A percentile compares a stretch with the other conserved stretches of the same genome.
phyloP scores from a whole-genome alignment of 2,888 invertebrate species.

The Dorcus parallelipipedus region DNA sequence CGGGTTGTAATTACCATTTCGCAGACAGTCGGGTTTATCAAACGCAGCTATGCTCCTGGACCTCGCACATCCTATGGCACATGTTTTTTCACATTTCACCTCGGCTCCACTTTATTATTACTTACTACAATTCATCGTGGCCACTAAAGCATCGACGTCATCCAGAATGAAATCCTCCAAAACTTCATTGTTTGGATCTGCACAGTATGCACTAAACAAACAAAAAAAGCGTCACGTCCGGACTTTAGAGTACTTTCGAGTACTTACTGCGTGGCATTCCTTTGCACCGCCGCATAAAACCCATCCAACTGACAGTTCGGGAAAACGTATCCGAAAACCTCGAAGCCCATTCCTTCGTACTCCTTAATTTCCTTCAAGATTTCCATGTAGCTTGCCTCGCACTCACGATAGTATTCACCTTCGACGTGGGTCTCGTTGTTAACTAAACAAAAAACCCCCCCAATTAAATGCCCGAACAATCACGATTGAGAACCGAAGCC shows the following conservation, averaged over 20 bases:
- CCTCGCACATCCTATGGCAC: slow-evolving; percentile 59
- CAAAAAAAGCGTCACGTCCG: background rate
- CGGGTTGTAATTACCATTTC: slow-evolving; percentile 61
- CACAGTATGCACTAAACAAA: slow-evolving; percentile 55
- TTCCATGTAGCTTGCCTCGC: slow-evolving; percentile 43
- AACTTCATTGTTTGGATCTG: slow-evolving; percentile 54
- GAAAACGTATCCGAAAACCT: slow-evolving; percentile 39
- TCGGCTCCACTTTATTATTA: slow-evolving; percentile 19
- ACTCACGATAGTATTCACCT: slow-evolving; percentile 45
- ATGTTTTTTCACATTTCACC: too few relatives aligned
- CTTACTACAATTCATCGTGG: slow-evolving; percentile 63
- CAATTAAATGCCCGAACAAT: background rate
- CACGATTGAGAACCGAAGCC: background rate
- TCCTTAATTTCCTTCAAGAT: slow-evolving; percentile 37
- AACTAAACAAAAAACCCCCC: slow-evolving; percentile 34
- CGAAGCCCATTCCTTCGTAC: slow-evolving; percentile 36
- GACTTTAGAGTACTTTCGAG: background rate
- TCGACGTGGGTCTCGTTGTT: slow-evolving; percentile 41
- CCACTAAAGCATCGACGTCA: slow-evolving; percentile 45
- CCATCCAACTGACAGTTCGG: slow-evolving; percentile 55
- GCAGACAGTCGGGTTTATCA: slow-evolving; percentile 56
- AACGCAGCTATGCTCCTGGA: slow-evolving; percentile 50
- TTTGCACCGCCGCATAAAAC: slow-evolving; percentile 49
- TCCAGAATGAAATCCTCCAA: slow-evolving; percentile 53
- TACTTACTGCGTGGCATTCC: slow-evolving; percentile 41